Conservation (phyloP, 92 coral and sea anemone genomes). For the Actinostola sp. region DNA sequence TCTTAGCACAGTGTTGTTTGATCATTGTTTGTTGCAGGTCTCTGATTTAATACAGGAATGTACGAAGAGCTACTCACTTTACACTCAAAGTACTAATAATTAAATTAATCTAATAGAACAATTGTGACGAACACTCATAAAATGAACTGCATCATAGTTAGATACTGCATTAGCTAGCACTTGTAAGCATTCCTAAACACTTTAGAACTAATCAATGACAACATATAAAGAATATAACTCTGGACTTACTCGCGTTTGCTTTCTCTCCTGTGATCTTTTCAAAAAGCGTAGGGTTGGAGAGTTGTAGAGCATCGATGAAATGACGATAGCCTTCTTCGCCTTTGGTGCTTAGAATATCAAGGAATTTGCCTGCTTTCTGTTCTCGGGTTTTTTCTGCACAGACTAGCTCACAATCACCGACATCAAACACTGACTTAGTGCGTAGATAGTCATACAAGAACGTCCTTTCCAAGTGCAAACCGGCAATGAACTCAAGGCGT, state of each 20-base stretch:
- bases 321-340: constrained; percentile 72
- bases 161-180: background rate
- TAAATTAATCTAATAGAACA: no score
- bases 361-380: constrained; percentile 70
- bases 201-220: no score
- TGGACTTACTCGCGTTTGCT: constrained; percentile 73
- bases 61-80: no score
- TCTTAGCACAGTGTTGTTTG: no score
- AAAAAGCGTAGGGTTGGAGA: constrained; percentile 70
- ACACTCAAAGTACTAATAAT: no score
- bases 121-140: no score
- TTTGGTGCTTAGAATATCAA: constrained; percentile 68
- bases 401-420: constrained; percentile 81
- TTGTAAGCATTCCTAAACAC: background rate
- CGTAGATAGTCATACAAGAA: constrained; percentile 80
- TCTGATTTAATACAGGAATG: no score
- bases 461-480: constrained; percentile 72
- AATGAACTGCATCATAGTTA: no score
- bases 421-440: constrained; percentile 71
- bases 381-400: constrained; percentile 72
- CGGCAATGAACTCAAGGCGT: constrained; percentile 78
- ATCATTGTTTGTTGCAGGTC: no score
- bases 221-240: background rate
- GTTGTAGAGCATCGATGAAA: constrained; percentile 81
- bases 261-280: constrained; percentile 81